Evolutionary conservation across 2,888 invertebrate genomes (phyloP), one percentile per base, ranked within the genome.

Genomic region (Mimumesa dahlbomi): DNA sequence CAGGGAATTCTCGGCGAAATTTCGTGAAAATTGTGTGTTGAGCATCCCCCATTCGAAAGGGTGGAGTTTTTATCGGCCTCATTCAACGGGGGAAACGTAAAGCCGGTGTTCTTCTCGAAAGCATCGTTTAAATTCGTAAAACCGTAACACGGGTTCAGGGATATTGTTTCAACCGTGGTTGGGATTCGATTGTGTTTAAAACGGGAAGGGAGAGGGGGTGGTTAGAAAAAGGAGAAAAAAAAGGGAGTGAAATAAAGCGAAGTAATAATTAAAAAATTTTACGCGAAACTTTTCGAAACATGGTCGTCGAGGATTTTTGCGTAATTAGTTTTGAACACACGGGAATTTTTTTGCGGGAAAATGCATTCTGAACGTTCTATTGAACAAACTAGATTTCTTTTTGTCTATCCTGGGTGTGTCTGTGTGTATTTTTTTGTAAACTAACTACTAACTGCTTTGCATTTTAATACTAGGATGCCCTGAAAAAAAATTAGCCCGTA

Each of bases 401-500:
- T n/a, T n/a, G n/a, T n/a, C n/a, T n/a, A n/a, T n/a, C n/a, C n/a
- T n/a, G n/a, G n/a, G n/a, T n/a, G n/a, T n/a, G n/a, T n/a, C n/a
- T n/a, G n/a, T n/a, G n/a, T 48, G 48, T 9, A 22, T 38, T 52
- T 52, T 40, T 64, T 48, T 43, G 19, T 36, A 54, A 58, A 54
- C 65, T 14, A 36, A 14, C 31, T 9, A n/a, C 34, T 7, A 29
- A 48, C 40, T 49, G 53, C 36, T 69, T 69, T 58, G 43, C 68
- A 69, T 69, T 65, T 58, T 65, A 53, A 69, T 43, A 42, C 16
- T 16, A n/a, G 25, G 11, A 7, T 21, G n/a, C 25, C 16, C 1
- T 19, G 22, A 22, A 31, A 53, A 53, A 58, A 29, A 45, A 45
- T 22, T 11, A 14, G 11, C n/a, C 21, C 18, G 11, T 13, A 7